Base-by-base conservation (phyloP, 30 jellyfish, hydroid and myxozoan genomes). In the Cassiopea xamachana region DNA sequence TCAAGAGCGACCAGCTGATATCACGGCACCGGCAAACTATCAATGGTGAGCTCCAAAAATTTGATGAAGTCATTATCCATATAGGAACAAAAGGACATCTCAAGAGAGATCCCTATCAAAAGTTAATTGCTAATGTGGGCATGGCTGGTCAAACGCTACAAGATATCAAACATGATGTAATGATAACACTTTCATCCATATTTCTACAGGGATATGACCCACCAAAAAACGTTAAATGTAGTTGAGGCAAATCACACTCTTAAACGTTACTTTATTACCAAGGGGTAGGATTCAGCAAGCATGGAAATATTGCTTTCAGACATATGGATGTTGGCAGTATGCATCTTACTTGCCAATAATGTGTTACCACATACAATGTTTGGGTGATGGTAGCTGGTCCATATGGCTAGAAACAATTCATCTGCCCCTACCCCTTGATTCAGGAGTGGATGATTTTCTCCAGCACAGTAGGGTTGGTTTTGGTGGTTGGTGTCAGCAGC, bases 301-400 rank as follows among this genome's bases (percentile, higher is more conserved):
- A 68, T 44, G 46, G 69, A 6, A 59, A 59, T 59, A 59, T 18
- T 44, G 46, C 46, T 47, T 77, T 77, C 49, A 48, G 10, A 46
- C 71, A 47, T 27, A 46, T 77, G 74, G 74, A 77, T 51, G 51
- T 46, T 5, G 73, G 74, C 18, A 74, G 49, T 77, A 49, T 77
- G 87, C 87, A 77, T 27, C 87, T 77, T 74, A 77, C 87, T 43
- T 58, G 39, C 39, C 39, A 27, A 44, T 8, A 68, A 6, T 16
- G 8, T 68, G 4, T 18, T 18, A 68, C 8, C 46, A 7, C 77
- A 8, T 68, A 44, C 46, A 10, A 10, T 8, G 39, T 14, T 14
- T 59, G 8, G 69, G 69, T 59, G 69, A 59, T 14, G 14, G 69
- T 59, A 59, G 69, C 69, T 59, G 69, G 69, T 59, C 69, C 14